Percentiles rank a stretch among this genome's conserved stretches.
phyloP scores from a whole-genome alignment of 2,113 vertebrate genomes.

The Platysteira castanea region DNA sequence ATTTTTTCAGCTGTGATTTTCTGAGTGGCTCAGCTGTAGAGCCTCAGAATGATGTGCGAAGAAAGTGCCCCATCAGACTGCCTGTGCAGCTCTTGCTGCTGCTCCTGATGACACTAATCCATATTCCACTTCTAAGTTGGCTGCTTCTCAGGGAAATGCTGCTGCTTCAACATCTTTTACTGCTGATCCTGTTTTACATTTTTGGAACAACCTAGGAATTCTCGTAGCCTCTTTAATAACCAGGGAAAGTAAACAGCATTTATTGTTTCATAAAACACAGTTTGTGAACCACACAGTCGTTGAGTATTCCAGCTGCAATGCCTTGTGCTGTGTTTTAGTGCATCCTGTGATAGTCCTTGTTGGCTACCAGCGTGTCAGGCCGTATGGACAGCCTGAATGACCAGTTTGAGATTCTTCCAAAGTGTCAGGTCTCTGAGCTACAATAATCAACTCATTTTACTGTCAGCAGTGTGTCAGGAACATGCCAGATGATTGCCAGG shows the following conservation, averaged over 20 bases:
- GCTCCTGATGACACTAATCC: constrained; percentile 69
- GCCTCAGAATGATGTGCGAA: neutral
- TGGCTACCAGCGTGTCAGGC: neutral
- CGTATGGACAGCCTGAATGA: neutral
- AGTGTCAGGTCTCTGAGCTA: neutral
- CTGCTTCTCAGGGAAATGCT: constrained; percentile 62
- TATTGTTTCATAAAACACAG: neutral
- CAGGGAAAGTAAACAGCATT: neutral
- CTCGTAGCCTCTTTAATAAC: constrained; percentile 4
- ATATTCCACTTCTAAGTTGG: constrained; percentile 69
- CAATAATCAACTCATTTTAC: neutral
- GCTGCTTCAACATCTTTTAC: constrained; percentile 58
- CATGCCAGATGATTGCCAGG: neutral
- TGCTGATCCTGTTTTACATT: constrained; percentile 69
- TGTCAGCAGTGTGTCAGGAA: neutral
- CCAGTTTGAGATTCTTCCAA: neutral
- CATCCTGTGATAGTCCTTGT: neutral
- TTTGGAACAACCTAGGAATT: constrained; percentile 43
- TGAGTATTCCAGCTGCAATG: neutral
- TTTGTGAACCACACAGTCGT: neutral
- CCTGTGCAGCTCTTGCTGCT: constrained; percentile 52
- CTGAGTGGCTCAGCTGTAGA: constrained; percentile 52
- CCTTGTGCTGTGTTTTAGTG: neutral
- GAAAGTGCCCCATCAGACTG: constrained; percentile 47
- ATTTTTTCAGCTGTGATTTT: constrained; percentile 53